phyloP scores from a whole-genome alignment of 2,888 invertebrate genomes.

The Opisthograptis luteolata region DNA sequence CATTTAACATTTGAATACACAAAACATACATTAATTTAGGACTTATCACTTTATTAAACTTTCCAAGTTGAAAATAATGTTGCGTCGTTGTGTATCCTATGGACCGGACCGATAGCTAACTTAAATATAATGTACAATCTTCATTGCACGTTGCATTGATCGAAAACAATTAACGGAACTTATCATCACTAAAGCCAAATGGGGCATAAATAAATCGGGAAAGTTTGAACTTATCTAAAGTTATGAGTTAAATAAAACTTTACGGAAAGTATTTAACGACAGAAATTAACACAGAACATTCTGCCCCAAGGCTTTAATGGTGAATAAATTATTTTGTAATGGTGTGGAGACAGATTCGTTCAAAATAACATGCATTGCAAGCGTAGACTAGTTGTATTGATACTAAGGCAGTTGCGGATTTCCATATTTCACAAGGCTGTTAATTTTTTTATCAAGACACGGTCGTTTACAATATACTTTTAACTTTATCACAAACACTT shows the following conservation, averaged over 20 bases:
- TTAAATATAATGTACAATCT: slow-evolving; percentile 53
- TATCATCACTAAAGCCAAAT: slow-evolving; percentile 14
- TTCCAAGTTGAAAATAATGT: slow-evolving; percentile 27
- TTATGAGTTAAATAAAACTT: no score
- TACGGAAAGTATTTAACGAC: no score
- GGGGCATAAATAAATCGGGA: background rate
- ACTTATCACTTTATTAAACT: slow-evolving; percentile 35
- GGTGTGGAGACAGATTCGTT: slow-evolving; percentile 7
- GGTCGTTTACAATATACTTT: no score
- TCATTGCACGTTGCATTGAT: slow-evolving; percentile 38
- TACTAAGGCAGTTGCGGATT: no score
- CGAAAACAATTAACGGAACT: slow-evolving; percentile 18
- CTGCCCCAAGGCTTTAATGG: slow-evolving; percentile 9
- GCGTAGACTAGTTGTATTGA: slow-evolving; percentile 51
- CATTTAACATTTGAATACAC: slow-evolving; percentile 51
- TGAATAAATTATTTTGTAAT: background rate
- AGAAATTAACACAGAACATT: background rate
- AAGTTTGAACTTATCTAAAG: background rate
- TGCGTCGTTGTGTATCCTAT: slow-evolving; percentile 33
- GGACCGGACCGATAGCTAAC: slow-evolving; percentile 68
- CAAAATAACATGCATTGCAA: slow-evolving; percentile 43
- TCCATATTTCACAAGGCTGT: no score
- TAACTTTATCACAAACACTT: no score
- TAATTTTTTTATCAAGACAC: no score
- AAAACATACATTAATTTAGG: slow-evolving; percentile 43